phyloP scores from a whole-genome alignment of 2,113 vertebrate genomes.

The Proterorhinus semilunaris region DNA sequence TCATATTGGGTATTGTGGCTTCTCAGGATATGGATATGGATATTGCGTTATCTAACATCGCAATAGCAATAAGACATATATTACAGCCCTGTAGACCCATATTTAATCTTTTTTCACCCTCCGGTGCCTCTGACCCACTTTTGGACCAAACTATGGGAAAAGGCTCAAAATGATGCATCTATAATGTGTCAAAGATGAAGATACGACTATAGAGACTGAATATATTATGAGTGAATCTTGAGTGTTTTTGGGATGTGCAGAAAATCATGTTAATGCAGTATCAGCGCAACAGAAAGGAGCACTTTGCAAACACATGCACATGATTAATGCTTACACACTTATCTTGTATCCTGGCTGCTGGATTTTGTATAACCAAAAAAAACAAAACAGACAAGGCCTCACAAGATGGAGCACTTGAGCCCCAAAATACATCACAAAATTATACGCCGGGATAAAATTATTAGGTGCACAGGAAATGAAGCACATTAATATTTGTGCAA shows the following conservation, averaged over 20 bases:
- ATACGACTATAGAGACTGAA: not conserved
- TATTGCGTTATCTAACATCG: too few relatives aligned
- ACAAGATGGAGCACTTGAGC: constrained; percentile 43
- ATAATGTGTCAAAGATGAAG: not conserved
- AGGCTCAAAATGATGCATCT: too few relatives aligned
- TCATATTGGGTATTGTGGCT: too few relatives aligned
- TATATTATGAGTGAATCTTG: not conserved
- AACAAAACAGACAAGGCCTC: constrained; percentile 25
- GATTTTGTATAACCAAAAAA: constrained; percentile 38
- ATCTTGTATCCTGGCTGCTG: constrained; percentile 51
- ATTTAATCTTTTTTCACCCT: not conserved
- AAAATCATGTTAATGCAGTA: constrained; percentile 42
- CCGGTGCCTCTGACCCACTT: not conserved
- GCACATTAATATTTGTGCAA: constrained; percentile 23
- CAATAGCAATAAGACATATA: too few relatives aligned
- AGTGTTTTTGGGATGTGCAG: constrained; percentile 41
- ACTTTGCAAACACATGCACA: constrained; percentile 53
- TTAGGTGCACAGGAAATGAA: constrained; percentile 42
- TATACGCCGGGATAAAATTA: constrained; percentile 18
- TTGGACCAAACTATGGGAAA: not conserved
- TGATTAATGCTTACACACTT: constrained; percentile 60
- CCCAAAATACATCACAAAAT: constrained; percentile 48
- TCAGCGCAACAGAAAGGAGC: constrained; percentile 42
- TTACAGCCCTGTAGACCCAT: not conserved
- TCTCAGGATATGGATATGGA: too few relatives aligned